Conservation (phyloP, 1,140 invertebrate species). For the Aricia agestis region DNA sequence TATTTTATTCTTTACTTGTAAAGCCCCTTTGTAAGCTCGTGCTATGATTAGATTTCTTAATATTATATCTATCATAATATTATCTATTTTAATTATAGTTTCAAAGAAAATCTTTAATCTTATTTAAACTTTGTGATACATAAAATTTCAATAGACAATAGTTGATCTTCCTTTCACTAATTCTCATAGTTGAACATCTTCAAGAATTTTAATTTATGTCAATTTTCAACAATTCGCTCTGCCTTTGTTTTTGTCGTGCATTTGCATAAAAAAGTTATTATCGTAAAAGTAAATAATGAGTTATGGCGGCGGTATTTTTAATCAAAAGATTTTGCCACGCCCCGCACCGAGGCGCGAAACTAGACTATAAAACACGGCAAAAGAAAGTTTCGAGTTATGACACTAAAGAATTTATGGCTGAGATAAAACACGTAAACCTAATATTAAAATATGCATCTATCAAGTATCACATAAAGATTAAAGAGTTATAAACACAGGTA, state of each 20-base stretch:
- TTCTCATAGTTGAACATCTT: not conserved
- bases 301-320: not conserved
- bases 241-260: not conserved
- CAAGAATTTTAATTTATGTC: not conserved
- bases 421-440: not conserved
- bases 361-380: not conserved
- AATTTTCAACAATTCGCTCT: not conserved
- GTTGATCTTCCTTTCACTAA: not conserved
- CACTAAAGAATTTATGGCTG: not conserved
- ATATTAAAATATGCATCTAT: too few species aligned
- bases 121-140: too few species aligned
- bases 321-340: not conserved
- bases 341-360: not conserved
- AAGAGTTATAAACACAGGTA: too few species aligned
- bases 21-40: too few species aligned
- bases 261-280: conserved; percentile 4
- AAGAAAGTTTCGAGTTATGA: not conserved
- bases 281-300: not conserved
- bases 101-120: too few species aligned
- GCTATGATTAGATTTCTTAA: too few species aligned
- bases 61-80: too few species aligned
- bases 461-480: too few species aligned
- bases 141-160: not conserved
- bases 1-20: too few species aligned
- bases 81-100: too few species aligned